A percentile compares a stretch with the other conserved stretches of the same genome.
phyloP scores from a whole-genome alignment of 2,113 vertebrate species.

The Rattus norvegicus region GRCr8 NC_086038.1:1624001-1624500 shows the following conservation, averaged over 20 bases:
- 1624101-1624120: background rate
- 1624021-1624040: background rate
- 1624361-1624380: background rate
- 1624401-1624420: constrained; percentile 6
- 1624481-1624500: constrained; percentile 17
- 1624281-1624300: background rate
- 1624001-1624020: background rate
- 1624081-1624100: background rate
- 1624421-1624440: background rate
- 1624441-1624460: background rate
- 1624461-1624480: background rate
- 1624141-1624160: background rate
- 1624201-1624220: background rate
- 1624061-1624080: background rate
- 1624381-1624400: background rate
- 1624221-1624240: background rate
- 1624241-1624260: background rate
- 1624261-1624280: background rate
- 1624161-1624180: background rate
- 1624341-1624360: background rate
- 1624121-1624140: background rate
- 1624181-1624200: background rate
- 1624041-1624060: background rate
- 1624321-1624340: too few relatives aligned
- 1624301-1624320: background rate